Conservation (phyloP, 2,113 vertebrate species). For the Cebus imitator region DNA sequence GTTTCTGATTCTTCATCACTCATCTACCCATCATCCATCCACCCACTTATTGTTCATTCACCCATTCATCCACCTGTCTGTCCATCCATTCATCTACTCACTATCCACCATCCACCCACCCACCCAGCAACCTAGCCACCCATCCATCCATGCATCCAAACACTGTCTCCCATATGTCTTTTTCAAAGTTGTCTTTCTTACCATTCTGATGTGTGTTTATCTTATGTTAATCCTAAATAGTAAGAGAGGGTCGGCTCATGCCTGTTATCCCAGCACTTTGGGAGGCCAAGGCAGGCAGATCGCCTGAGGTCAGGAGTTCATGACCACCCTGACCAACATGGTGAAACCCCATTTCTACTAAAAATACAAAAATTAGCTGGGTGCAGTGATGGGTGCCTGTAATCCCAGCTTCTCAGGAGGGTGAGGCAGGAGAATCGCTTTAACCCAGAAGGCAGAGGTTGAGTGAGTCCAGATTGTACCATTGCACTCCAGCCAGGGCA, state of each 20-base stretch:
- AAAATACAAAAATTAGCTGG: no score
- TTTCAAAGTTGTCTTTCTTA: background rate
- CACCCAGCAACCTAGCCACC: background rate
- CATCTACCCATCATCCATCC: background rate
- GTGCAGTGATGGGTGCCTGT: no score
- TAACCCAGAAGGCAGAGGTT: no score
- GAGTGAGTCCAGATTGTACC: no score
- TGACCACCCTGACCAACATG: no score
- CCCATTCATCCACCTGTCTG: background rate
- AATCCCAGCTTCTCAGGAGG: no score
- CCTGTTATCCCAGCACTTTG: no score
- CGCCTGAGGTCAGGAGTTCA: no score
- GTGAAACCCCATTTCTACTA: no score
- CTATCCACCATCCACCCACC: background rate
- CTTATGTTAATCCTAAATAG: background rate
- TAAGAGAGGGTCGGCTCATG: background rate
- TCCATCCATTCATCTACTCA: background rate
- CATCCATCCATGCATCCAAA: background rate
- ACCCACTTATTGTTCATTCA: background rate
- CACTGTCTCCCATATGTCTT: background rate
- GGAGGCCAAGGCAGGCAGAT: no score
- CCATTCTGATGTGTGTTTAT: accelerated
- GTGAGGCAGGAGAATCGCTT: no score
- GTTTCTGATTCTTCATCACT: background rate
- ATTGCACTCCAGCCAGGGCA: no score